Base-by-base conservation (phyloP, 2,888 invertebrate genomes). In the Stramonita haemastoma region DNA sequence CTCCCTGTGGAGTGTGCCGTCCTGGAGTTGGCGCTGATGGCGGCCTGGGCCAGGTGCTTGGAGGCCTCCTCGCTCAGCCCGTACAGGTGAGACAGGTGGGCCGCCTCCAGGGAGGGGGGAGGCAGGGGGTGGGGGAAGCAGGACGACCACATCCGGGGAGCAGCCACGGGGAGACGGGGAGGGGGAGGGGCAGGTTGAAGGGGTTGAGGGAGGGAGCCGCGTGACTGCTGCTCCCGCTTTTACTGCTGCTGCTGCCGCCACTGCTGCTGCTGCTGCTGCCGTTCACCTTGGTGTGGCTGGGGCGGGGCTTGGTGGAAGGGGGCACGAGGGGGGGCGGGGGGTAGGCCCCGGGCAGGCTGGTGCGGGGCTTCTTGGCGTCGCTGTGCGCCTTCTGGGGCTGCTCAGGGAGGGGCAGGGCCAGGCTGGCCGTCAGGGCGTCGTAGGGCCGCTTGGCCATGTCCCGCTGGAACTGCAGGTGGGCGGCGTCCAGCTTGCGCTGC, bases 61-160 rank as follows among this genome's bases (percentile, higher is more conserved):
- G 83, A 32, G 66, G 70, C 56, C n/a, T 70, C 89, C 15, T 89
- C 89, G 6, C 89, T 77, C 70, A 56, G 89, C 34, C 90, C 88
- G 87, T 87, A 90, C 89, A 88, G 90, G 32, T 90, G 90, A 87
- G 91, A 90, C 89, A 91, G 90, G 66, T 90, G 88, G 17, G 89
- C 87, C 86, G 90, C 87, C 34, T 91, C 91, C 66, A 90, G 87
- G 34, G 90, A 87, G 13, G 89, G 90, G 0, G 90, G 87, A 22
- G 89, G 90, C 66, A 90, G 85, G 32, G 85, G 87, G 84, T 84
- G 81, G 87, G 89, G 84, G n/a, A 89, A 84, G n/a, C 90, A 83
- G 13, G 90, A 87, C n/a, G 89, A 84, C 89, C 89, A 89, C 89
- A 89, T 89, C 34, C 89, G 32, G 70, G 85, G 88, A 17, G 88